These are phyloP conservation scores for Tetropium fuscum DNA, from an alignment of 2,888 invertebrate species.

Conservation along the genomic window DNA sequence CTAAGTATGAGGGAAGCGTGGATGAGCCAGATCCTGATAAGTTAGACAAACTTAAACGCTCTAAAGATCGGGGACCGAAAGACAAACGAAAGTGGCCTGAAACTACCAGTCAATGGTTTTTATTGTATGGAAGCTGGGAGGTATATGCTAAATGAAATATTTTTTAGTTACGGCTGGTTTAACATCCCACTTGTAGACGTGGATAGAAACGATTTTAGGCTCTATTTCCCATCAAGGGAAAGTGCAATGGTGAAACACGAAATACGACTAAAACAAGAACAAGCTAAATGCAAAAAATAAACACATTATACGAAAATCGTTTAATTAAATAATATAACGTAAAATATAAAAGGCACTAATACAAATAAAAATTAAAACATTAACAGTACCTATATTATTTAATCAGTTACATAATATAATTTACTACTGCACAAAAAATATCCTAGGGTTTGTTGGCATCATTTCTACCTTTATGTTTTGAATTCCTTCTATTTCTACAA, in stretches of 20 bases:
- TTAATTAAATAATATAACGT: conserved; percentile 21
- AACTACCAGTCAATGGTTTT: conserved; percentile 58
- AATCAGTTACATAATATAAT: conserved; percentile 16
- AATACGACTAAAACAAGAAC: conserved; percentile 26
- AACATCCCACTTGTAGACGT: conserved; percentile 44
- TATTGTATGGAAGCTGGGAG: neutral
- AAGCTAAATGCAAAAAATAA: conserved; percentile 29
- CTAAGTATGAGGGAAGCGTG: conserved; percentile 54
- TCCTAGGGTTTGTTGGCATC: conserved; percentile 75
- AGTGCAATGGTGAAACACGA: conserved; percentile 45
- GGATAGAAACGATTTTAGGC: conserved; percentile 51
- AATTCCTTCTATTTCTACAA: conserved; percentile 52
- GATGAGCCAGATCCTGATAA: conserved; percentile 49
- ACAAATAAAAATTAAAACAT: conserved; percentile 23
- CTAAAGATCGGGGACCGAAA: conserved; percentile 54
- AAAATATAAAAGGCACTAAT: conserved; percentile 18
- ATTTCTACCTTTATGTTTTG: conserved; percentile 67
- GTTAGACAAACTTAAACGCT: conserved; percentile 50
- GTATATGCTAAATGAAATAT: neutral
- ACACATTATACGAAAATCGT: conserved; percentile 17
- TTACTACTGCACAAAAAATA: conserved; percentile 1
- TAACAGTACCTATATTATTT: conserved; percentile 20
- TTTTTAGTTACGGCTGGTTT: conserved; percentile 14
- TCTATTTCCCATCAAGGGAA: conserved; percentile 46
- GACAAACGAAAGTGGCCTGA: conserved; percentile 57